Percentiles rank a stretch among this genome's conserved stretches.
These are phyloP conservation scores for Micrasema minimum DNA, from an alignment of 1,140 invertebrate species.

Conservation along the genomic window DNA sequence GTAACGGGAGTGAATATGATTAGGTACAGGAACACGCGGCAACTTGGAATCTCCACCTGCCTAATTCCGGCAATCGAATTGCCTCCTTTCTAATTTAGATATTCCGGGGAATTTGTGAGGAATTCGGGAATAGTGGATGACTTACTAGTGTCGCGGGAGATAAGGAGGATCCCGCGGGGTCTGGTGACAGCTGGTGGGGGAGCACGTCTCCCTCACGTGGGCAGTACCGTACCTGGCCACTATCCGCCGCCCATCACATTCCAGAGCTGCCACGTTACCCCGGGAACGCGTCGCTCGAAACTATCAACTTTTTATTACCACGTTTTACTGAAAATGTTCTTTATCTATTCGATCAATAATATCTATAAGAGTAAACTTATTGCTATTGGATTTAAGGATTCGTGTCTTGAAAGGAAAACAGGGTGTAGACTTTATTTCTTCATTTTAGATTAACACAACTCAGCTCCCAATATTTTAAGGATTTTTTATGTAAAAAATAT, in stretches of 20 bases:
- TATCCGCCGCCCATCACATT: not conserved
- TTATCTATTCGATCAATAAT: too few species aligned
- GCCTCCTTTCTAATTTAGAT: conserved; percentile 51
- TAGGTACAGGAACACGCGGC: conserved; percentile 44
- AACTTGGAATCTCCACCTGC: conserved; percentile 52
- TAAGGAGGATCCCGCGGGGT: conserved; percentile 20
- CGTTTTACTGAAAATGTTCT: too few species aligned
- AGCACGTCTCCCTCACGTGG: conserved; percentile 44
- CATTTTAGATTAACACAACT: too few species aligned
- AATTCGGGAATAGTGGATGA: conserved; percentile 46
- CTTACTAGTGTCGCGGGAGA: conserved; percentile 44
- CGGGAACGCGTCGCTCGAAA: too few species aligned
- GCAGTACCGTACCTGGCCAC: not conserved
- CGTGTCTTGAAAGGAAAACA: too few species aligned
- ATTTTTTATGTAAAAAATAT: too few species aligned
- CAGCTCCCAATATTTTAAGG: too few species aligned
- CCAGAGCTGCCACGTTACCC: not conserved
- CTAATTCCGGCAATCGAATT: conserved; percentile 39
- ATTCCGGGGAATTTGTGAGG: conserved; percentile 48
- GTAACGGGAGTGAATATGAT: conserved; percentile 30
- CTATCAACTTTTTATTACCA: too few species aligned
- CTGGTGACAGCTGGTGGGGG: conserved; percentile 49
- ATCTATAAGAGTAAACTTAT: too few species aligned
- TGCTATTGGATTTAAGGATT: too few species aligned
- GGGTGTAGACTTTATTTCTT: too few species aligned